Evolutionary conservation across 1,140 invertebrate genomes (phyloP), one percentile per base, ranked within the genome.

Genomic region (Panulirus ornatus): DNA sequence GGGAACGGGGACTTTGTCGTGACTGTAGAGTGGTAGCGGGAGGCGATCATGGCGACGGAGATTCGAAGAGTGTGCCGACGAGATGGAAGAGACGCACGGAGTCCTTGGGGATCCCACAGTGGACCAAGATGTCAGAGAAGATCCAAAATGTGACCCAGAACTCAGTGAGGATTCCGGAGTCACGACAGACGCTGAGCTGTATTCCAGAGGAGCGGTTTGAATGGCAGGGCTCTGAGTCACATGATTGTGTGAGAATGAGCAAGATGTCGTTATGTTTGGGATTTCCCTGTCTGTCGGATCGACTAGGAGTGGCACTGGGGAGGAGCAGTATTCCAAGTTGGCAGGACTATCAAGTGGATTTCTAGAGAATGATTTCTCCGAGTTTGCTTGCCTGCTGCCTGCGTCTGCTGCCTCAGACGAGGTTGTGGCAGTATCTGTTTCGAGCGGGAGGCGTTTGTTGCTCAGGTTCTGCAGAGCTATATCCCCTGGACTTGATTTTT

Each of bases 111-210:
- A 83, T 30, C 54, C 79, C 42, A 51, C 22, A 19, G 73, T 42
- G 30, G 85, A 81, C 78, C 87, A 81, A 30, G 27, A 47, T 16
- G 70, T 42, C 54, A 42, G 51, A 40, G 83, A 85, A n/a, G 63
- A 84, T 51, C 70, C 83, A 30, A 51, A 75, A 85, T 78, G 75
- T 47, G 73, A 79, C 51, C 75, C 51, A 54, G 75, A 85, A 73
- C 83, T 79, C 84, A 86, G 84, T 2, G 85, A 88, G 75, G 85
- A 88, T 88, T 66, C 34, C 11, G 75, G 75, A 79, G 75, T 70
- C 54, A 58, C 38, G 54, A 44, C 2, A 34, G 75, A 54, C 3
- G 85, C 11, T 63, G 85, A 79, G 38, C 73, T 88, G 58, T 42
- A 34, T 44, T 51, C 42, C 76, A 79, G 38, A 3, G 30, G 30